Evolutionary conservation across 2,888 invertebrate species (phyloP).

Genomic region (Parnassius apollo): DNA sequence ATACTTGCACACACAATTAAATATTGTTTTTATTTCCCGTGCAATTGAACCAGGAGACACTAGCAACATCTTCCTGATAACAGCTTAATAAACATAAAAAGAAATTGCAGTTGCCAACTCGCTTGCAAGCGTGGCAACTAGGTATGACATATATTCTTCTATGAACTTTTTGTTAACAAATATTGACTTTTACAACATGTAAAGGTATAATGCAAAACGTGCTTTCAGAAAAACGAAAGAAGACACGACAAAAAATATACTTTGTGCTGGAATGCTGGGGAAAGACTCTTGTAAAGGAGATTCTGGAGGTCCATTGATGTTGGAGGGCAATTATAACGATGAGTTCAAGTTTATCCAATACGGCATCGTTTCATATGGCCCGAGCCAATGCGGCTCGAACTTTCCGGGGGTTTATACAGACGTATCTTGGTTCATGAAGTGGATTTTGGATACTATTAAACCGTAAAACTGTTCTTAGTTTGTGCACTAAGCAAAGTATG

Average conservation of each 20-base stretch:
- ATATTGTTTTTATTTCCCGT: too few species aligned
- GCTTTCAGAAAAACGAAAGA: constrained; percentile 15
- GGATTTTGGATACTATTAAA: constrained; percentile 53
- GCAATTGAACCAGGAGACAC: too few species aligned
- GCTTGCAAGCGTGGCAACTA: too few species aligned
- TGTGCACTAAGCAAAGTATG: too few species aligned
- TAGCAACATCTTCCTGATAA: too few species aligned
- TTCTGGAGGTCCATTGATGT: constrained; percentile 84
- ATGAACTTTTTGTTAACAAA: too few species aligned
- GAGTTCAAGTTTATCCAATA: constrained; percentile 38
- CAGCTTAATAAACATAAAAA: too few species aligned
- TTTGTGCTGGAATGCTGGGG: constrained; percentile 60
- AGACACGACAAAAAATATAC: constrained; percentile 29
- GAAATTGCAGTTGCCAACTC: too few species aligned
- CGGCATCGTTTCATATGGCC: constrained; percentile 44
- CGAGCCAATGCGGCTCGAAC: constrained; percentile 44
- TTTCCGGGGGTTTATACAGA: constrained; percentile 67
- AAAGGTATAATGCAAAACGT: neutral
- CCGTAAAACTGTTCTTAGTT: constrained; percentile 21
- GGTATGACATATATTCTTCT: too few species aligned
- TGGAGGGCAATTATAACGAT: constrained; percentile 29
- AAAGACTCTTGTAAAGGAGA: constrained; percentile 84
- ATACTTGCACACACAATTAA: too few species aligned
- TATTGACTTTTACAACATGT: too few species aligned
- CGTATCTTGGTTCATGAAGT: constrained; percentile 56